Conservation (phyloP, 2,797 vertebrate species). For the Gymnoscopelus braueri region DNA sequence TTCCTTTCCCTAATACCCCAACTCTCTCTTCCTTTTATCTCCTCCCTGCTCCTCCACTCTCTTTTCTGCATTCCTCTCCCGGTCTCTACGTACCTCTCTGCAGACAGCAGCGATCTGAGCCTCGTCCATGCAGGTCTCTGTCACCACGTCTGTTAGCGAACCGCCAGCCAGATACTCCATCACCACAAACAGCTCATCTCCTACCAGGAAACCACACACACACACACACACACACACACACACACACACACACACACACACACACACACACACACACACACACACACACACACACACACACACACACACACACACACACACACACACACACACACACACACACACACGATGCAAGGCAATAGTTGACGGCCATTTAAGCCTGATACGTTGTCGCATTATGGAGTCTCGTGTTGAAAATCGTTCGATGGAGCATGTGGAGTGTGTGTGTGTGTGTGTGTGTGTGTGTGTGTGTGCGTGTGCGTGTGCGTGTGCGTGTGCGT, state of each 20-base stretch:
- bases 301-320: too few species aligned
- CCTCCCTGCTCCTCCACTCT: neutral
- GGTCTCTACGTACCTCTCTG: conserved; percentile 85
- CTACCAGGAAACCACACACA: conserved; percentile 86
- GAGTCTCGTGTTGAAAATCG: too few species aligned
- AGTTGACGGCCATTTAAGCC: too few species aligned
- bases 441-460: neutral
- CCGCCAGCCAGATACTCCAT: conserved; percentile 99
- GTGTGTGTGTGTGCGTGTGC: too few species aligned
- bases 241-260: too few species aligned
- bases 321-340: too few species aligned
- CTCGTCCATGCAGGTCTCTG: conserved; percentile 98
- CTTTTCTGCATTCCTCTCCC: neutral
- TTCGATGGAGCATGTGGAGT: neutral
- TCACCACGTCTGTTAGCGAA: conserved; percentile 98
- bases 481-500: neutral
- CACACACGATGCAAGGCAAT: neutral
- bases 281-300: too few species aligned
- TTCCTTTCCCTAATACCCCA: neutral
- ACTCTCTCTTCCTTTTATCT: neutral
- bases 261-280: too few species aligned
- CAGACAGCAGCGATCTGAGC: conserved; percentile 97
- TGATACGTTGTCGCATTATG: too few species aligned
- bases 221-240: conserved; percentile 2
- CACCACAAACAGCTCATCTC: conserved; percentile 95